A percentile compares a stretch with the other conserved stretches of the same genome.
These are phyloP conservation scores for Aproaerema taeniolella DNA, from an alignment of 2,888 invertebrate genomes.

Conservation along the genomic window DNA sequence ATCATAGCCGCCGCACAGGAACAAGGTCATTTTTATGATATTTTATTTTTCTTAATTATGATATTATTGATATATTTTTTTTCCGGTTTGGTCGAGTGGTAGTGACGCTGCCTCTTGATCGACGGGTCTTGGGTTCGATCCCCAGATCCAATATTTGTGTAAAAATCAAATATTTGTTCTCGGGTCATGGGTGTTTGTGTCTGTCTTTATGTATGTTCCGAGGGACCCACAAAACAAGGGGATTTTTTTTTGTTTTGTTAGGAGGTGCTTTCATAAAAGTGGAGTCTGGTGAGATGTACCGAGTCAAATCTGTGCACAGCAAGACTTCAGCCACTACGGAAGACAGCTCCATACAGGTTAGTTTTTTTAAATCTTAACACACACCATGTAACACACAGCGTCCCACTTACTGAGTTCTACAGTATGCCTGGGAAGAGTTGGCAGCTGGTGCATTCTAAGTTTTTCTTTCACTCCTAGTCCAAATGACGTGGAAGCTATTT, in stretches of 20 bases:
- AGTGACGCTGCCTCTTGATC: not conserved
- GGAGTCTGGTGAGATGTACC: constrained; percentile 60
- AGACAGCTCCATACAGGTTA: not conserved
- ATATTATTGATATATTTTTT: not conserved
- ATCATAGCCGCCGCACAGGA: constrained; percentile 63
- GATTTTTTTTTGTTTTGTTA: constrained; percentile 19
- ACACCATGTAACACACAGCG: too few species aligned
- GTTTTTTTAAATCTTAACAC: not conserved
- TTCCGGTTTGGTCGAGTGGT: not conserved
- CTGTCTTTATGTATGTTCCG: not conserved
- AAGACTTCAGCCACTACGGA: constrained; percentile 5
- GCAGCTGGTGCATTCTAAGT: too few species aligned
- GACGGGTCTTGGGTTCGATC: not conserved
- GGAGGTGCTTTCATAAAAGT: constrained; percentile 66
- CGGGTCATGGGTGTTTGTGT: not conserved
- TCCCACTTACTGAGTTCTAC: too few species aligned
- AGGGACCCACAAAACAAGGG: not conserved
- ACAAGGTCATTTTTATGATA: constrained; percentile 37
- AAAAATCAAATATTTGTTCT: not conserved
- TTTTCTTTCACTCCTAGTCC: not conserved
- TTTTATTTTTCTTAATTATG: not conserved
- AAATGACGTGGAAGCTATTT: too few species aligned
- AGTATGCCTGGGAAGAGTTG: too few species aligned
- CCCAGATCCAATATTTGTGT: too few species aligned
- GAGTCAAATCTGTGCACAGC: constrained; percentile 54